Percentiles rank a stretch among this genome's conserved stretches.
Evolutionary conservation across 1,140 invertebrate genomes (phyloP).

Genomic region (Orchesella cincta): DNA sequence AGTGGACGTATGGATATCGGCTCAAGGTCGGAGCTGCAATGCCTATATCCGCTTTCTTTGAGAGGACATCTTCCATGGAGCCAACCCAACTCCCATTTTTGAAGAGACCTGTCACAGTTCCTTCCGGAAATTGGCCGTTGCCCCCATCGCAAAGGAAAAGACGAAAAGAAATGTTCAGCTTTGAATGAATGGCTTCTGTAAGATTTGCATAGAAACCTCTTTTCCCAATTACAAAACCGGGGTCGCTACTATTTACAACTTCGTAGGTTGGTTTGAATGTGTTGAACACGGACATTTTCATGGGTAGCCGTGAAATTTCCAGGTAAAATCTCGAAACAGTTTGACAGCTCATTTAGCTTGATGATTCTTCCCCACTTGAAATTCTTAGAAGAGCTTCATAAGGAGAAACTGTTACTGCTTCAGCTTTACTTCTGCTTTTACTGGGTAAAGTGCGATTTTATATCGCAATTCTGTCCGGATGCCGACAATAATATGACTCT

Average conservation of each 20-base stretch:
- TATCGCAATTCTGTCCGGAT: no score
- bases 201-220: conserved; percentile 2
- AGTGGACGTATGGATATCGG: neutral
- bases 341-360: no score
- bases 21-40: neutral
- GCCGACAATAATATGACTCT: no score
- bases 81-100: conserved; percentile 13
- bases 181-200: conserved; percentile 3
- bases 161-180: neutral
- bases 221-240: neutral
- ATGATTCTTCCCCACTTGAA: no score
- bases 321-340: conserved; percentile 8
- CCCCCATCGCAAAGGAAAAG: neutral
- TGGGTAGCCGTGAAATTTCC: neutral
- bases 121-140: neutral
- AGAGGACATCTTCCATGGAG: neutral
- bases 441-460: no score
- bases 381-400: neutral
- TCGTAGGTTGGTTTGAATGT: conserved; percentile 8
- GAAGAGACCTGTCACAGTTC: neutral
- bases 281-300: neutral
- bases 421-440: no score
- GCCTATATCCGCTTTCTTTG: neutral
- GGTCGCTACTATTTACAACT: neutral
- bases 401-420: no score